Evolutionary conservation across 2,797 vertebrate genomes (phyloP).

Genomic region (Cercopithecus neglectus): DNA sequence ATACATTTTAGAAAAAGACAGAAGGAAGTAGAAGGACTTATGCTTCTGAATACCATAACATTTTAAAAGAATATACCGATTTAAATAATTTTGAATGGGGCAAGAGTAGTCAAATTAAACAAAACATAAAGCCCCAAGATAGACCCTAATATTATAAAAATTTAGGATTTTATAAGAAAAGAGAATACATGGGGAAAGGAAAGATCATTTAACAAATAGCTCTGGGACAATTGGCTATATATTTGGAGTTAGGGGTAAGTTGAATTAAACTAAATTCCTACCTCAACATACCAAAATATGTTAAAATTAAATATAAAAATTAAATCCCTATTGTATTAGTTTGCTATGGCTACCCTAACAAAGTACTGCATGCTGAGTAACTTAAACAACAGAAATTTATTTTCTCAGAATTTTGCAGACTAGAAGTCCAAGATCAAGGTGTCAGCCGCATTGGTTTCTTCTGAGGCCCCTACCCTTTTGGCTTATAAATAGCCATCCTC

Average conservation of each 20-base stretch:
- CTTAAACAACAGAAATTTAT: background rate
- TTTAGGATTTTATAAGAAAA: background rate
- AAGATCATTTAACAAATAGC: background rate
- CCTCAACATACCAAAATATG: background rate
- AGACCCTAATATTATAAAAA: background rate
- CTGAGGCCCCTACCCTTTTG: background rate
- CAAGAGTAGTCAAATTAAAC: background rate
- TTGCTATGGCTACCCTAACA: background rate
- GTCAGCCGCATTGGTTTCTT: background rate
- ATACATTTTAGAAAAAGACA: background rate
- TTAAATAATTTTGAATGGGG: background rate
- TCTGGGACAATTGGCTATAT: background rate
- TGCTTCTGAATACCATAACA: background rate
- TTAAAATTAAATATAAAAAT: background rate
- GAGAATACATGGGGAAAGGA: background rate
- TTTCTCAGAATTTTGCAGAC: background rate
- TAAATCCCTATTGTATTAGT: background rate
- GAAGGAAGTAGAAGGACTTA: background rate
- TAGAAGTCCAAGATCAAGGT: background rate
- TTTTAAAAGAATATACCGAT: background rate
- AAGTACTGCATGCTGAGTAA: background rate
- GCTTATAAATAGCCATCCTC: background rate
- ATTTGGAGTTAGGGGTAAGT: background rate
- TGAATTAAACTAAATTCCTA: background rate
- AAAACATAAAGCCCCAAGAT: background rate